Evolutionary conservation across 2,888 invertebrate species (phyloP), one percentile per base, ranked within the genome.

Genomic region (Drosophila helvetica): DNA sequence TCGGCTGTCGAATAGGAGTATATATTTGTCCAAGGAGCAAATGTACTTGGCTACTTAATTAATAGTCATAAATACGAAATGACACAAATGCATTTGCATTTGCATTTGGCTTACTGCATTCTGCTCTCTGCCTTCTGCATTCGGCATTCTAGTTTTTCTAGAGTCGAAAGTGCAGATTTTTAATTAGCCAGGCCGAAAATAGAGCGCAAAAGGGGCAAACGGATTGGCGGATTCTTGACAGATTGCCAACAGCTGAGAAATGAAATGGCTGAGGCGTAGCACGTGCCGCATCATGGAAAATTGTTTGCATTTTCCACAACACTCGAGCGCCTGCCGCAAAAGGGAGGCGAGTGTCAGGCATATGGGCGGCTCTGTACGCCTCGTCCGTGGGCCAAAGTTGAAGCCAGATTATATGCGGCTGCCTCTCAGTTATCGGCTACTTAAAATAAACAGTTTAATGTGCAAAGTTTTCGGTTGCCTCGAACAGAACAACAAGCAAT

Each of bases 231-330:
- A 88, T 88, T 88, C 87, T 85, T 88, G 88, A 88, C 79, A 83
- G 77, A 81, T 88, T 88, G 88, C 88, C 87, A 88, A 85, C 88
- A 88, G 87, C 87, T 88, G 87, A 71, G 65, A 42, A 48, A 64
- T 48, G 56, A 66, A 74, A 74, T 69, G 66, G 65, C 42, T 77
- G 75, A 79, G 83, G 86, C 83, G 79, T 77, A 52, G 73, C 74
- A 83, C 75, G 83, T 72, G 77, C 56, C 75, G 75, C 58, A 71
- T 73, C 71, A 69, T 79, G 78, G 86, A 80, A 84, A 74, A 75
- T 75, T 56, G 75, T 68, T 72, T 62, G 75, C 77, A 66, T 77
- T 74, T 79, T 68, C 59, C 71, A 33, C 61, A 51, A 60, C 51
- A n/a, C 46, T 52, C 42, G 19, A 19, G n/a, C 27, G n/a, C 33